Conservation (phyloP, 2,888 invertebrate genomes). For the Dynastes maya region DNA sequence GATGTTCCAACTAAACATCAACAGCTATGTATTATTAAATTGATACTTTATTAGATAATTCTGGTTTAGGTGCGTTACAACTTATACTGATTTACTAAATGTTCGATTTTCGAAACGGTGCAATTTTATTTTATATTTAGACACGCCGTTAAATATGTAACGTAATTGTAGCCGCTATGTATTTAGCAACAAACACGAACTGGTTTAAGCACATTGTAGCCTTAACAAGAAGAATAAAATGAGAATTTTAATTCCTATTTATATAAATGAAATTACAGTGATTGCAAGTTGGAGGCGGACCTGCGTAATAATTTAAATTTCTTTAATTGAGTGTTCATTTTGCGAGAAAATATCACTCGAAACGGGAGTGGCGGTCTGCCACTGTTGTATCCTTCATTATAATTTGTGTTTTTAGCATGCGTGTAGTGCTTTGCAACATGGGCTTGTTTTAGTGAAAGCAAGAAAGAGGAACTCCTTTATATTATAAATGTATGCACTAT, state of each 20-base stretch:
- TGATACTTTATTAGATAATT: background rate
- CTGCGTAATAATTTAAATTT: conserved; percentile 47
- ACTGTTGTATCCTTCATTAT: conserved; percentile 44
- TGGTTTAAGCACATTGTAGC: conserved; percentile 14
- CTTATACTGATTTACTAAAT: background rate
- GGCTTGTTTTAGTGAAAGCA: conserved; percentile 18
- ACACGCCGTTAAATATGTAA: conserved; percentile 22
- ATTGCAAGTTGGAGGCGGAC: conserved; percentile 37
- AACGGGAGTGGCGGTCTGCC: conserved; percentile 42
- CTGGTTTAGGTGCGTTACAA: background rate
- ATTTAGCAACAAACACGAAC: conserved; percentile 14
- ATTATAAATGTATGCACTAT: background rate
- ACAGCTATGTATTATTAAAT: background rate
- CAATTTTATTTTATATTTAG: conserved; percentile 18
- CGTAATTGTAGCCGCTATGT: conserved; percentile 7
- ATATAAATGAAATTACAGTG: conserved; percentile 48
- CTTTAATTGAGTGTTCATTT: conserved; percentile 49
- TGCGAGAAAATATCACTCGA: conserved; percentile 46
- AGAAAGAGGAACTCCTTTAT: conserved; percentile 6
- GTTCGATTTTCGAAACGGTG: background rate
- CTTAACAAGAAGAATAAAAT: conserved; percentile 15
- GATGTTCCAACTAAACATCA: no score
- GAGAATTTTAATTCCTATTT: conserved; percentile 43
- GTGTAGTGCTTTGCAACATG: background rate
- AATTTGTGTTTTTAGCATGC: conserved; percentile 10